Evolutionary conservation across 2,797 vertebrate species (phyloP), one percentile per base, ranked within the genome.

Genomic region (Sebastolobus alascanus): DNA sequence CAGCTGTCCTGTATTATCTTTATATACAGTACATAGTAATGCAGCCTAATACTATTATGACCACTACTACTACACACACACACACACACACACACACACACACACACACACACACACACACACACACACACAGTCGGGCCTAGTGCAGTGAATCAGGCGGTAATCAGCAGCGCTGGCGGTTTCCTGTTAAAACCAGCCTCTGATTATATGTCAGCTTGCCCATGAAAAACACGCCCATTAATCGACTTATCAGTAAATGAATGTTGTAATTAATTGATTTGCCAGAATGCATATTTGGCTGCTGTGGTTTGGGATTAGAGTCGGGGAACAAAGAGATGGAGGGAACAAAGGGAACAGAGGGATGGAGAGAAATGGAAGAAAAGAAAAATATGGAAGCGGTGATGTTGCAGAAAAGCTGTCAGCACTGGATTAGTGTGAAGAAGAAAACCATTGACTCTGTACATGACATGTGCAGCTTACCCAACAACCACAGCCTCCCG

Each of bases 261-360:
- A 94, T 95, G 88, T 88, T 90, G 85, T 90, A 90, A 92, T 94
- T 91, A 94, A 94, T 90, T 94, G 92, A 94, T 94, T 90, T 89
- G 89, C 82, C 77, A 83, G 82, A 85, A 89, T 90, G 90, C 84
- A 89, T 78, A 92, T 93, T 90, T 85, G 73, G 75, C 65, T 64
- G 71, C 38, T 73, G 73, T 75, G 68, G 79, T 35, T 77, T 22
- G 27, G 79, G 61, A 88, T 90, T 77, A 84, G 79, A 77, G 72
- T 69, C 22, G 54, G 35, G 40, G 31, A 75, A 75, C 61, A 71
- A 66, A 65, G 68, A 52, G 27, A 60, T 46, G 31, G 52, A 63
- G 59, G 38, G 25, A 25, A 25, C 25, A 25, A 25, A 56, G 33
- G 46, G 29, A 74, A 75, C 60, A 73, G 65, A 64, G 66, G 59